Base-by-base conservation (phyloP, 2,113 vertebrate species). In the Pardalotus punctatus region DNA sequence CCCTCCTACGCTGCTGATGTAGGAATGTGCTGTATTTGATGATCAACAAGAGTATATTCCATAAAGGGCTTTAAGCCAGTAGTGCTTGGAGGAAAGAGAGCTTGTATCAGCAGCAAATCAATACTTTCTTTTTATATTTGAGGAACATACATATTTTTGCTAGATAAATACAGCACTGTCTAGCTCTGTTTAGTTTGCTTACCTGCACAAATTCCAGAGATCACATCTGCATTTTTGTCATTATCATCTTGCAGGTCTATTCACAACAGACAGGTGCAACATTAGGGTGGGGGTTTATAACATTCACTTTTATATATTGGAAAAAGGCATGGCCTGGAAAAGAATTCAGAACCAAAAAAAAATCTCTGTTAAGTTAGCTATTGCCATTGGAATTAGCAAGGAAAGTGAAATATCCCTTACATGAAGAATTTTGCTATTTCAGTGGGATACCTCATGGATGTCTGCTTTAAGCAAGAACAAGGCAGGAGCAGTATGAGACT, bases 141-240 rank as follows among this genome's bases (percentile, higher is more conserved):
- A 86, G 56, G 81, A 94, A 72, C 65, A 64, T 81, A 92, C 6
- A 67, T 94, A 50, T 95, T 97, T 94, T 62, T 97, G 86, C 78
- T 93, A 73, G 83, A 92, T 95, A 98, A 98, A 97, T 85, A 94
- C 88, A 90, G 88, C 38, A 27, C 86, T 81, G 62, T 69, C 77
- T 89, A 65, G 73, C 47, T 97, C 64, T 95, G 72, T 96, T 95
- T 92, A 73, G 50, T 67, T 91, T 70, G 33, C 56, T 93, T 94
- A 81, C 85, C 73, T 76, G 48, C 74, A 86, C 72, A 97, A 93
- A 71, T 96, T 96, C 45, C 89, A 94, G 94, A 89, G 38, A 93
- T 64, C 70, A 29, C 60, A 66, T 94, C 76, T 97, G 58, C 89
- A 53, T 94, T 97, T 96, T 97, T 86, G 62, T 96, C 91, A 87